These are phyloP conservation scores for Coptodon rendalli DNA, from an alignment of 2,113 vertebrate genomes.

Conservation along the genomic window DNA sequence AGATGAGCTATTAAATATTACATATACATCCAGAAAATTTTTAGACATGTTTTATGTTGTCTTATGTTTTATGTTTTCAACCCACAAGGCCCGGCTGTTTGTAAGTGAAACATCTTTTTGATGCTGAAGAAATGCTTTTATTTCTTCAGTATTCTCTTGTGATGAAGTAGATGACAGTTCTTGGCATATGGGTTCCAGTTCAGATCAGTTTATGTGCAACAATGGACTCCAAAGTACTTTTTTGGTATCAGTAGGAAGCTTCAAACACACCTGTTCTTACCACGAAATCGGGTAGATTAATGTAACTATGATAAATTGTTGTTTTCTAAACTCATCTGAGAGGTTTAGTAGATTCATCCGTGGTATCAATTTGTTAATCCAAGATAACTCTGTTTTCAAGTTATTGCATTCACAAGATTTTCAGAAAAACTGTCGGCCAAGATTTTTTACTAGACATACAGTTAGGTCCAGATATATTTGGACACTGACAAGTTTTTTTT, in stretches of 20 bases:
- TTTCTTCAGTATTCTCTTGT: not conserved
- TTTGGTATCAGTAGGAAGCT: not conserved
- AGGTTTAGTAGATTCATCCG: not conserved
- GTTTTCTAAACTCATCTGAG: not conserved
- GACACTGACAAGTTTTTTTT: not conserved
- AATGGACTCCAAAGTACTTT: not conserved
- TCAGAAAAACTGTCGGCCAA: rapidly evolving
- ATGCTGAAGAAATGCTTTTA: not conserved
- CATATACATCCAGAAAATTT: not conserved
- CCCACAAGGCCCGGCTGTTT: not conserved
- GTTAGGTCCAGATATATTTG: not conserved
- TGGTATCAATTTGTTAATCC: not conserved
- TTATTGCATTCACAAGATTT: not conserved
- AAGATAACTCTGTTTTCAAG: not conserved
- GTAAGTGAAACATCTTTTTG: not conserved
- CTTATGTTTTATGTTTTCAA: not conserved
- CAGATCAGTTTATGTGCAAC: not conserved
- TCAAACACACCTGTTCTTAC: not conserved
- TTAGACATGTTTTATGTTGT: not conserved
- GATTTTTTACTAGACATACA: not conserved
- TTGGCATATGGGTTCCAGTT: rapidly evolving
- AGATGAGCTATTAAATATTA: not conserved
- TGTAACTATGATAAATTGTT: not conserved
- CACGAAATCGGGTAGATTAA: not conserved
- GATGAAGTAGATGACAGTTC: not conserved